Conservation (phyloP, 1,140 invertebrate species). For the Drosophila suzukii region DNA sequence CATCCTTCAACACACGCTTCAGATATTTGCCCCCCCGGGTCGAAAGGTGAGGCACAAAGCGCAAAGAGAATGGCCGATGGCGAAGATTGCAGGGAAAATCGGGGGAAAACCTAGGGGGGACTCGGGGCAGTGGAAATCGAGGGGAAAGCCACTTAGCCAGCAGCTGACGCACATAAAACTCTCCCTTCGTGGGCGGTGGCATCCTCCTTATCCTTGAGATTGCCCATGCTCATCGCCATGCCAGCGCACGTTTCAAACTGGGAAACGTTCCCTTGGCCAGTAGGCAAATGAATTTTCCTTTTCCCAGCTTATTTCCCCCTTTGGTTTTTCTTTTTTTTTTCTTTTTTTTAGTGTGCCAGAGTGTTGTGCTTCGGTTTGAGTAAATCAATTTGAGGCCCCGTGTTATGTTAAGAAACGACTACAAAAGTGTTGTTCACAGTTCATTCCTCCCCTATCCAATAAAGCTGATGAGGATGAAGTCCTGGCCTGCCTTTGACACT, state of each 20-base stretch:
- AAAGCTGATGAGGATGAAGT: constrained; percentile 40
- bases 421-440: constrained; percentile 67
- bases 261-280: constrained; percentile 18
- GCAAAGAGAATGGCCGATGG: constrained; percentile 17
- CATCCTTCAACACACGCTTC: constrained; percentile 22
- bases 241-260: constrained; percentile 40
- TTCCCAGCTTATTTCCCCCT: constrained; percentile 9
- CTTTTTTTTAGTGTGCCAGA: constrained; percentile 19
- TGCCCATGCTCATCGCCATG: constrained; percentile 42
- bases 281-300: constrained; percentile 55
- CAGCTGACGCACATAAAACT: constrained; percentile 69
- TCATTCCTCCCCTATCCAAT: constrained; percentile 64
- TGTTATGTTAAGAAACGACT: constrained; percentile 67
- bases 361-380: constrained; percentile 44
- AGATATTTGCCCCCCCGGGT: constrained; percentile 2
- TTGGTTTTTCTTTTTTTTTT: background rate
- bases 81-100: constrained; percentile 9
- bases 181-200: constrained; percentile 20
- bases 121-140: background rate
- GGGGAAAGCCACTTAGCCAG: constrained; percentile 57
- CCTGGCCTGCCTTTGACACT: constrained; percentile 72
- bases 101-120: constrained; percentile 5
- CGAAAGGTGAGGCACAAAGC: constrained; percentile 33
- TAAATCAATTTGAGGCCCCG: constrained; percentile 69
- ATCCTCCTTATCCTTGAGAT: constrained; percentile 61